A percentile compares a stretch with the other conserved stretches of the same genome.
Evolutionary conservation across 2,113 vertebrate genomes (phyloP).

Genomic region (Puma concolor): DNA sequence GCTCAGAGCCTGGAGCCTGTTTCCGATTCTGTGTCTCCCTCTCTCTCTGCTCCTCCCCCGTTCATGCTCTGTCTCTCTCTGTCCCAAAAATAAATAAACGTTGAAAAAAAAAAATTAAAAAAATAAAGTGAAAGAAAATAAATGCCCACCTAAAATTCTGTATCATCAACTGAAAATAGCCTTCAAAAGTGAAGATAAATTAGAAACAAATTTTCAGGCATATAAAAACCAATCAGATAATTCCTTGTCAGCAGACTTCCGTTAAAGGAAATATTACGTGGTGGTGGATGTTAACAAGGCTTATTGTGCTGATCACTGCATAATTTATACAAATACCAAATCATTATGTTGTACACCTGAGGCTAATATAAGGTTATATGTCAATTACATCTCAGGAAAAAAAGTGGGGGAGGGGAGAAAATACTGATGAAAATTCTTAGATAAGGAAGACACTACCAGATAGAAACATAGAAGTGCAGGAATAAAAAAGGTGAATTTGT

Average conservation of each 20-base stretch:
- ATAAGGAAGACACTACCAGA: not conserved
- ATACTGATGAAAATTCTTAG: not conserved
- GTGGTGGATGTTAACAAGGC: not conserved
- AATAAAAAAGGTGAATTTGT: not conserved
- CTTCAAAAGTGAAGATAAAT: slow-evolving; percentile 23
- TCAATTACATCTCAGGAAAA: not conserved
- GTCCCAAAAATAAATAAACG: too few species aligned
- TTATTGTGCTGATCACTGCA: not conserved
- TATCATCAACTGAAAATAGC: not conserved
- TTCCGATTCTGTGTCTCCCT: too few species aligned
- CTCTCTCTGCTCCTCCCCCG: too few species aligned
- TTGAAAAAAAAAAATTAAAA: too few species aligned
- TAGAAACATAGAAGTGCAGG: not conserved
- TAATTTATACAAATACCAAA: not conserved
- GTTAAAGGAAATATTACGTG: not conserved
- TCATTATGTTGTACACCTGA: not conserved
- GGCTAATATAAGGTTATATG: not conserved
- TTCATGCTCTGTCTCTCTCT: too few species aligned
- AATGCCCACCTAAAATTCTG: not conserved
- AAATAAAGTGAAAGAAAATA: not conserved
- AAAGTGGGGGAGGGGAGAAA: not conserved
- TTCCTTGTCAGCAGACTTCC: not conserved
- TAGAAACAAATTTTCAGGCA: not conserved
- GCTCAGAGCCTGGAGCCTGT: too few species aligned
- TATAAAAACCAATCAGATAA: not conserved